phyloP scores from a whole-genome alignment of 2,113 vertebrate species.

The Phainopepla nitens region DNA sequence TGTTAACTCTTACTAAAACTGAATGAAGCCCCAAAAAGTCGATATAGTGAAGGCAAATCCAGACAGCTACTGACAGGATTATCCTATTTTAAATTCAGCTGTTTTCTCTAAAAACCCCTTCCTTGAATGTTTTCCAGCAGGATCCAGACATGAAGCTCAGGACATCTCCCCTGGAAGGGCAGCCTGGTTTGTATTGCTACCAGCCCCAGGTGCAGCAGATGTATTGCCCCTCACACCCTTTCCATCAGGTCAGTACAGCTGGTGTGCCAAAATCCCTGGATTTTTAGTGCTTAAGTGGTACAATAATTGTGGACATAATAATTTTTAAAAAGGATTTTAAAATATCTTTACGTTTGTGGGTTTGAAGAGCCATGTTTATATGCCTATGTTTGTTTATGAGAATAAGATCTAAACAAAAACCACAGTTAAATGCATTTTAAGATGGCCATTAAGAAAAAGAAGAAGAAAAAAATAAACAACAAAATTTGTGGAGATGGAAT shows the following conservation, averaged over 20 bases:
- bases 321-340: neutral
- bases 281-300: neutral
- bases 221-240: slow-evolving; percentile 75
- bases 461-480: fast-evolving
- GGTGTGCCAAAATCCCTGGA: neutral
- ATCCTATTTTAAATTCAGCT: neutral
- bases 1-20: neutral
- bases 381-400: neutral
- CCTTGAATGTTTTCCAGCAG: slow-evolving; percentile 35
- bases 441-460: neutral
- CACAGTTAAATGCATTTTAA: neutral
- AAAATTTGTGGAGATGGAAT: neutral
- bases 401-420: neutral
- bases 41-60: neutral
- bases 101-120: neutral
- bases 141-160: slow-evolving; percentile 74
- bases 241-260: slow-evolving; percentile 72
- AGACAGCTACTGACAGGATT: neutral
- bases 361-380: neutral
- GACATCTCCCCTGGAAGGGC: slow-evolving; percentile 64
- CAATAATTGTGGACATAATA: neutral
- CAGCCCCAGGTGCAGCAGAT: slow-evolving; percentile 75
- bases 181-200: slow-evolving; percentile 73
- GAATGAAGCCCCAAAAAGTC: neutral
- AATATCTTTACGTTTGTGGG: neutral